A percentile compares a stretch with the other conserved stretches of the same genome.
Evolutionary conservation across 1,140 invertebrate species (phyloP).

Genomic region (Armadillidium nasatum): DNA sequence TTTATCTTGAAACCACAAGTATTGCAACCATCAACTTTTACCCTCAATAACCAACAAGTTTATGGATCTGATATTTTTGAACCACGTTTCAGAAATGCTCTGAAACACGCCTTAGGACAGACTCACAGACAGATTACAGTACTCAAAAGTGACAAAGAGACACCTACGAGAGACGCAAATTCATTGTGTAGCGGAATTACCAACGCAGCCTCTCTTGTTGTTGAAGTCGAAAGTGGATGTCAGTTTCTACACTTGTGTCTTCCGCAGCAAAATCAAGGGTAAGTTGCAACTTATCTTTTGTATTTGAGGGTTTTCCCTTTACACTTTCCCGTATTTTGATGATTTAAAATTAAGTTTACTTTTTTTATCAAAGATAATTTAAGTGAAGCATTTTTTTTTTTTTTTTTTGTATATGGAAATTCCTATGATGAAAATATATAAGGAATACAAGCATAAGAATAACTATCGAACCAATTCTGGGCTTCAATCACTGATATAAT

Average conservation of each 20-base stretch:
- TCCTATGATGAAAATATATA: no score
- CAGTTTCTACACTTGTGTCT: constrained; percentile 72
- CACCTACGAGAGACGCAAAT: constrained; percentile 44
- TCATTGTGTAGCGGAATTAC: constrained; percentile 48
- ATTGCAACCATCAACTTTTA: not conserved
- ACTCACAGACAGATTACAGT: not conserved
- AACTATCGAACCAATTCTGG: no score
- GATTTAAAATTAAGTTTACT: no score
- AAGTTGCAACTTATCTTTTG: not conserved
- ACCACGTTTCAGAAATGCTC: constrained; percentile 5
- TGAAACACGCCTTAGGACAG: constrained; percentile 1
- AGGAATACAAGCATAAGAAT: no score
- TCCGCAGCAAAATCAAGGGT: constrained; percentile 35
- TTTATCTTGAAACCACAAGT: constrained; percentile 9
- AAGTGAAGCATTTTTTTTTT: no score
- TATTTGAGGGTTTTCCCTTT: not conserved
- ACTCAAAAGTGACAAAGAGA: not conserved
- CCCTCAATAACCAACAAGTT: constrained; percentile 26
- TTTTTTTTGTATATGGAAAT: no score
- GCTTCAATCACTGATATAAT: no score
- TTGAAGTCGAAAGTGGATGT: constrained; percentile 48
- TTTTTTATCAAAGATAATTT: no score
- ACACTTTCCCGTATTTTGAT: no score
- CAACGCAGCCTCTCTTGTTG: constrained; percentile 49
- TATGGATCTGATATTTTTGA: not conserved